These are phyloP conservation scores for Phalacrocorax brasilianus DNA, from an alignment of 2,113 vertebrate genomes.

Conservation along the genomic window DNA sequence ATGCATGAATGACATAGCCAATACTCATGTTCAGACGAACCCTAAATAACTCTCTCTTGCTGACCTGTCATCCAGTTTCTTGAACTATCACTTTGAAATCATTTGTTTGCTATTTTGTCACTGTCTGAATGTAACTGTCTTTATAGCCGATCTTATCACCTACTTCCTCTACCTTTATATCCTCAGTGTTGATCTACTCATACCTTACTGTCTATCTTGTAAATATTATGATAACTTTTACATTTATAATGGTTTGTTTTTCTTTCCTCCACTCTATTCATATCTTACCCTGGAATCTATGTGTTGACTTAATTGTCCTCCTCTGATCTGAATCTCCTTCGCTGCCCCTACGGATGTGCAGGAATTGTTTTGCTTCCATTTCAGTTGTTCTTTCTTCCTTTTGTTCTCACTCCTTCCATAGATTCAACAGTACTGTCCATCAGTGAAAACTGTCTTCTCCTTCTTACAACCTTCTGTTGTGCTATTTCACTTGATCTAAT, in stretches of 20 bases:
- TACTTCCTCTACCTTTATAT: not conserved
- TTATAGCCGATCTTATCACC: not conserved
- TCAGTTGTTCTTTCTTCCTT: not conserved
- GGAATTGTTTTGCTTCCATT: not conserved
- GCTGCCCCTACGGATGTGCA: not conserved
- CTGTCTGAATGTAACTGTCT: not conserved
- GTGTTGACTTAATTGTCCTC: not conserved
- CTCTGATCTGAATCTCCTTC: not conserved
- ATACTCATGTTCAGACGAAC: not conserved
- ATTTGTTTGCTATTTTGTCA: not conserved
- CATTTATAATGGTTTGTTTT: not conserved
- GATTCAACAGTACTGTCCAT: not conserved
- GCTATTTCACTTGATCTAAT: not conserved
- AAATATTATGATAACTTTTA: not conserved
- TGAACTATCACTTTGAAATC: not conserved
- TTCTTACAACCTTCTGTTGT: constrained; percentile 4
- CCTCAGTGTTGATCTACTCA: not conserved
- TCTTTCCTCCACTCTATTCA: not conserved
- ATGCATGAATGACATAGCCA: not conserved
- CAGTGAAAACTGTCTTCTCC: not conserved
- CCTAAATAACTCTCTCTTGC: not conserved
- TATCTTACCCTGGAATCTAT: not conserved
- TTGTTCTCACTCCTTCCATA: not conserved
- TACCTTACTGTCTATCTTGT: not conserved
- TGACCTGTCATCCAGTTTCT: not conserved